A percentile compares a stretch with the other conserved stretches of the same genome.
Conservation (phyloP, 2,113 vertebrate genomes). For the Nansenia antarctica region DNA sequence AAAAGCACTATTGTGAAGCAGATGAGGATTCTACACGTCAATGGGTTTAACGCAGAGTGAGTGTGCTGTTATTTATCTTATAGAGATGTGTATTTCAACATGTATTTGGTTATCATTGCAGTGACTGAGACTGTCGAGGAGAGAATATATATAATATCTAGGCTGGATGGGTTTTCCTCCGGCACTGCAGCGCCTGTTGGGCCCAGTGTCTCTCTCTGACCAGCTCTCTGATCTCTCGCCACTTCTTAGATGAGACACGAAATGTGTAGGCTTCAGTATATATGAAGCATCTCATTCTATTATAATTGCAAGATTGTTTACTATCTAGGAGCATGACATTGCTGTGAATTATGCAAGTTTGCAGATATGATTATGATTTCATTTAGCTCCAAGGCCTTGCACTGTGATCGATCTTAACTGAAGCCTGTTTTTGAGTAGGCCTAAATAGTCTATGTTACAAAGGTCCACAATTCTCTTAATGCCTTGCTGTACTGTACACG, state of each 20-base stretch:
- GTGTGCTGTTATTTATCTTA: slow-evolving; percentile 48
- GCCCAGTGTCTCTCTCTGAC: slow-evolving; percentile 73
- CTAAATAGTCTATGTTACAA: slow-evolving; percentile 33
- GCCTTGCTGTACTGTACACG: background rate
- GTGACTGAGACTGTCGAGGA: slow-evolving; percentile 37
- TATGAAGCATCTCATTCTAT: background rate
- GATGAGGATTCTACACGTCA: slow-evolving; percentile 98
- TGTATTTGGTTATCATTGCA: slow-evolving; percentile 19
- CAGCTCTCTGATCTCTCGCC: background rate
- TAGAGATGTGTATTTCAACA: background rate
- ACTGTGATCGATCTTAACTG: slow-evolving; percentile 64
- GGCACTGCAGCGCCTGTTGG: slow-evolving; percentile 86
- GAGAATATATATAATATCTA: slow-evolving; percentile 21
- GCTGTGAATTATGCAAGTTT: background rate
- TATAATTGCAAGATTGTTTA: background rate
- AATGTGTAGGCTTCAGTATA: background rate
- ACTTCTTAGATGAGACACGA: background rate
- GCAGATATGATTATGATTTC: slow-evolving; percentile 48
- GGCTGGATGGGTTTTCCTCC: slow-evolving; percentile 55
- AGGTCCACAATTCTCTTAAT: background rate
- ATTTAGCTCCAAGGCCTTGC: slow-evolving; percentile 70
- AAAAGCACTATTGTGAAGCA: slow-evolving; percentile 99
- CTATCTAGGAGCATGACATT: background rate
- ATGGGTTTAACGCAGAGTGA: slow-evolving; percentile 99
- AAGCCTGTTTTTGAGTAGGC: slow-evolving; percentile 62